phyloP scores from a whole-genome alignment of 2,888 invertebrate genomes.

The Aspidapion aeneum region DNA sequence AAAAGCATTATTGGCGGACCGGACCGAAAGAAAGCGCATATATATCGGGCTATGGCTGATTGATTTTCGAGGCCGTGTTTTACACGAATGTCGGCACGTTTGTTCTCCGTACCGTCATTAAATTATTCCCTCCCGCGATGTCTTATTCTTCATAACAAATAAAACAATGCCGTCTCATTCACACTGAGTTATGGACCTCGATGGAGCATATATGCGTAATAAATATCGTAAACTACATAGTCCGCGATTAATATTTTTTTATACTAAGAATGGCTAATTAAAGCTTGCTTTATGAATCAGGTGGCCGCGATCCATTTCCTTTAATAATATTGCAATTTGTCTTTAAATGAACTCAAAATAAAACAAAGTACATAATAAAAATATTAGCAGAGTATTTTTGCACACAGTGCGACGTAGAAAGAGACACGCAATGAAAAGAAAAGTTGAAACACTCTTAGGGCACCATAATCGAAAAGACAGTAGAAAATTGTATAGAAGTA shows the following conservation, averaged over 20 bases:
- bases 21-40: too few species aligned
- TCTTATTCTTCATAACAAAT: conserved; percentile 41
- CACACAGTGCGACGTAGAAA: too few species aligned
- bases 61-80: conserved; percentile 45
- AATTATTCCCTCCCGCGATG: conserved; percentile 46
- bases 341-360: too few species aligned
- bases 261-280: neutral
- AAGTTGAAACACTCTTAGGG: too few species aligned
- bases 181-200: conserved; percentile 40
- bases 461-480: too few species aligned
- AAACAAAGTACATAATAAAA: too few species aligned
- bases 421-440: too few species aligned
- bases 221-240: neutral
- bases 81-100: conserved; percentile 46
- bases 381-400: too few species aligned
- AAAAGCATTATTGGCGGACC: neutral
- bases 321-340: too few species aligned
- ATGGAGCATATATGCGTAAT: neutral
- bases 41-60: conserved; percentile 34
- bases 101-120: conserved; percentile 44
- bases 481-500: too few species aligned
- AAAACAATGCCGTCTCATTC: conserved; percentile 32
- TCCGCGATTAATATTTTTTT: neutral
- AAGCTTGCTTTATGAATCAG: neutral
- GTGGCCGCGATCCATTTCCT: too few species aligned